A percentile compares a stretch with the other conserved stretches of the same genome.
phyloP scores from a whole-genome alignment of 92 coral and sea anemone species.

The Siderastrea radians region DNA sequence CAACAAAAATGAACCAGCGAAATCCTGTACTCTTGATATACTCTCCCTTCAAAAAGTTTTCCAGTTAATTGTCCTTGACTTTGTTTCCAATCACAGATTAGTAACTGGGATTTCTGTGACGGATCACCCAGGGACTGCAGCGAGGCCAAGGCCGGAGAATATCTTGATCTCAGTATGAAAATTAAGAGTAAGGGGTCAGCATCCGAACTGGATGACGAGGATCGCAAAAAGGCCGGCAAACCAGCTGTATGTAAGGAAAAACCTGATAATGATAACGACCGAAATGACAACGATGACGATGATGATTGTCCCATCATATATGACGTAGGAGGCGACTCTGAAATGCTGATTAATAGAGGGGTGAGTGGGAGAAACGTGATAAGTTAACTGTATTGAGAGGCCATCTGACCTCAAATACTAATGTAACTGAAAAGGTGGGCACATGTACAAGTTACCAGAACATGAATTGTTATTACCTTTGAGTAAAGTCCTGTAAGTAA shows the following conservation, averaged over 20 bases:
- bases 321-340: constrained; percentile 45
- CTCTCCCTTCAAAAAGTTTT: no score
- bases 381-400: background rate
- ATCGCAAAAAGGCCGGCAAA: constrained; percentile 25
- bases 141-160: constrained; percentile 46
- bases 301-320: constrained; percentile 30
- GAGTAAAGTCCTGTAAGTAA: no score
- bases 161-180: constrained; percentile 24
- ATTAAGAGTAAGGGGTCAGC: constrained; percentile 50
- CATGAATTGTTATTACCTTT: no score
- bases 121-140: constrained; percentile 14
- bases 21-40: no score
- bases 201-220: constrained; percentile 18
- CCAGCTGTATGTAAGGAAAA: constrained; percentile 18
- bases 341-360: constrained; percentile 44
- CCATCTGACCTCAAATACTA: no score
- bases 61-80: background rate
- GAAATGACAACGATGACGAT: constrained; percentile 23
- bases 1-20: no score
- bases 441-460: no score
- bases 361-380: background rate
- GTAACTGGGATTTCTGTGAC: constrained; percentile 50
- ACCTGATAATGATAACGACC: constrained; percentile 6
- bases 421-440: no score
- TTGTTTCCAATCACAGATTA: constrained; percentile 8